phyloP scores from a whole-genome alignment of 1,140 invertebrate genomes.

The Calycopis cecrops region DNA sequence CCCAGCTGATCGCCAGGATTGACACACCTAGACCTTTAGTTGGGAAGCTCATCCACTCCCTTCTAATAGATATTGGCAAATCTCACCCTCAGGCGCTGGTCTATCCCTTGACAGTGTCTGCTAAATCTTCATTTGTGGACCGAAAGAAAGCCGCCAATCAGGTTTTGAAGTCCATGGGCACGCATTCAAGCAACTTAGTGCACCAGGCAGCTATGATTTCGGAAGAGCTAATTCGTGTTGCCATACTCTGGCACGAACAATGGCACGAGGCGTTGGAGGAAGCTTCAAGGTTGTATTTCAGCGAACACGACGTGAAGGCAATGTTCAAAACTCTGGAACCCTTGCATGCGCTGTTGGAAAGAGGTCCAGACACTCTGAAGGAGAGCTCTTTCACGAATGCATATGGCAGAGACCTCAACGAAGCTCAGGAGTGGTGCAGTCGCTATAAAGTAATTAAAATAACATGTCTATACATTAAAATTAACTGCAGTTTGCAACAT shows the following conservation, averaged over 20 bases:
- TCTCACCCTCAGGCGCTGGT: slow-evolving; percentile 94
- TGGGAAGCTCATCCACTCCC: slow-evolving; percentile 91
- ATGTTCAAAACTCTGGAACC: slow-evolving; percentile 98
- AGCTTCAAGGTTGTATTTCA: slow-evolving; percentile 95
- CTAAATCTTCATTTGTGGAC: slow-evolving; percentile 92
- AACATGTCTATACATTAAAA: too few species aligned
- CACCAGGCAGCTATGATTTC: slow-evolving; percentile 95
- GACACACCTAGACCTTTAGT: slow-evolving; percentile 94
- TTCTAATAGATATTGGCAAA: slow-evolving; percentile 96
- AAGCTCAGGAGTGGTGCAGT: slow-evolving; percentile 96
- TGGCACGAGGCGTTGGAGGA: slow-evolving; percentile 99
- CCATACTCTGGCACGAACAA: slow-evolving; percentile 99
- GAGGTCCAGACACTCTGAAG: slow-evolving; percentile 95
- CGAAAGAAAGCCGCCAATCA: slow-evolving; percentile 95
- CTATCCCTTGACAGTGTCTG: slow-evolving; percentile 97
- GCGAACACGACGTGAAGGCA: slow-evolving; percentile 93
- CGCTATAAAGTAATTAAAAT: slow-evolving; percentile 81
- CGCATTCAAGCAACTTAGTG: slow-evolving; percentile 93
- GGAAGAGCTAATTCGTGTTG: slow-evolving; percentile 97
- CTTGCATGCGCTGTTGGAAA: slow-evolving; percentile 94
- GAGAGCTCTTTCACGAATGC: slow-evolving; percentile 98
- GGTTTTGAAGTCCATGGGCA: slow-evolving; percentile 96
- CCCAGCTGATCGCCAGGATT: slow-evolving; percentile 98
- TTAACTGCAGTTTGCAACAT: too few species aligned
- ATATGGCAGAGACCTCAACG: slow-evolving; percentile 94